Percentiles rank a stretch among this genome's conserved stretches.
Conservation (phyloP, 2,888 invertebrate genomes). For the Calameuta pallipes region DNA sequence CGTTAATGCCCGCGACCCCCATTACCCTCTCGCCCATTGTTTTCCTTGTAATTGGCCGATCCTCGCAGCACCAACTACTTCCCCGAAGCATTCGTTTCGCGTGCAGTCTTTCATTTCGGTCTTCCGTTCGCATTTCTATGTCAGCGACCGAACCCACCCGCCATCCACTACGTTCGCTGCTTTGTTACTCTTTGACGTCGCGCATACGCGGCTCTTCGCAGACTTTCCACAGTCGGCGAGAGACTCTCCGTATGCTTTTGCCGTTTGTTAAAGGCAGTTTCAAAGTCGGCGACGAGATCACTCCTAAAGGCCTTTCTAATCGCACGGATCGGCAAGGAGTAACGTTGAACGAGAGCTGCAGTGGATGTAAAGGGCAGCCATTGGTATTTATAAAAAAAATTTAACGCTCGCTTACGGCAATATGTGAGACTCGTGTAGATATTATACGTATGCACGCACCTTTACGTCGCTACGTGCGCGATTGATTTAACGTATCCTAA, state of each 20-base stretch:
- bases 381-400: neutral
- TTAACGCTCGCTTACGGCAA: neutral
- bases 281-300: too few species aligned
- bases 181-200: too few species aligned
- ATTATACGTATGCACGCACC: neutral
- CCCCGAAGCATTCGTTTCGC: conserved; percentile 13
- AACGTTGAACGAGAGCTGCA: neutral
- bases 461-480: neutral
- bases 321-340: neutral
- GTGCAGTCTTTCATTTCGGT: conserved; percentile 10
- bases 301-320: neutral
- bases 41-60: conserved; percentile 41
- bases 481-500: neutral
- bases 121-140: neutral
- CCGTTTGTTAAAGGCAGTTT: too few species aligned
- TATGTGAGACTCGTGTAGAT: neutral
- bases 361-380: neutral
- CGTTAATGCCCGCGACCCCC: conserved; percentile 37
- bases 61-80: conserved; percentile 11
- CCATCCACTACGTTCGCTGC: too few species aligned
- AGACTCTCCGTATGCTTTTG: too few species aligned
- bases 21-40: conserved; percentile 45
- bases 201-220: too few species aligned
- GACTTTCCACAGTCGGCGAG: too few species aligned
- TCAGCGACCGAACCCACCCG: too few species aligned